These are phyloP conservation scores for Drosophila picticornis DNA, from an alignment of 2,888 invertebrate species.

Conservation along the genomic window DNA sequence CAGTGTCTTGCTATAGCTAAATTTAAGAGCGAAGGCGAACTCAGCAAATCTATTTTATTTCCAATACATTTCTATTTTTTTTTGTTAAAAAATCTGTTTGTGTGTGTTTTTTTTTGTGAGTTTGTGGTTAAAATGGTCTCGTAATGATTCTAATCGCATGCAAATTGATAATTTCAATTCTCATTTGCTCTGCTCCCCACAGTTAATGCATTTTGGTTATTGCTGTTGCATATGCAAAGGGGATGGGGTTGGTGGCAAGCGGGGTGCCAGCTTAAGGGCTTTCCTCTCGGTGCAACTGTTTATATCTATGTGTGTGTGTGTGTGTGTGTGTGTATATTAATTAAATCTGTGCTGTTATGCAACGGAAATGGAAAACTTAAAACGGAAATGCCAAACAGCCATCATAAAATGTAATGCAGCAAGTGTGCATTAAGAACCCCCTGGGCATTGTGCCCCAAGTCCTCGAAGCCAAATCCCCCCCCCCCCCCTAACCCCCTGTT, in stretches of 20 bases:
- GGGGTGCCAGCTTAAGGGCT: constrained; percentile 40
- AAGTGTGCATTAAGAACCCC: constrained; percentile 45
- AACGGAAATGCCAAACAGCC: constrained; percentile 65
- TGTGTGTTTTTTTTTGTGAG: neutral
- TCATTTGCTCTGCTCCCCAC: constrained; percentile 22
- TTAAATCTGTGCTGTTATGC: constrained; percentile 53
- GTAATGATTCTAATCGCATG: constrained; percentile 16
- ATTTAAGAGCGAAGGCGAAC: neutral
- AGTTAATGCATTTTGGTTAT: constrained; percentile 41
- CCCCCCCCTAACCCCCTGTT: neutral
- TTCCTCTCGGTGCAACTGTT: neutral
- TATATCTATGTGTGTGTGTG: constrained; percentile 7
- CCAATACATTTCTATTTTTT: neutral
- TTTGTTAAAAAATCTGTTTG: neutral
- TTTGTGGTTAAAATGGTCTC: neutral
- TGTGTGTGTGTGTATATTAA: constrained; percentile 34
- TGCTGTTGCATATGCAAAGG: constrained; percentile 29
- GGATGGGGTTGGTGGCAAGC: neutral
- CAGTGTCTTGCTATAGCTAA: neutral
- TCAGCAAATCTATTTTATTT: neutral
- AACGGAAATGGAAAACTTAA: constrained; percentile 65
- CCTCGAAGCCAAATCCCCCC: neutral
- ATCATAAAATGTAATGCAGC: constrained; percentile 61
- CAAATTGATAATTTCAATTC: constrained; percentile 33
- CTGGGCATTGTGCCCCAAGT: neutral